phyloP scores from a whole-genome alignment of 2,797 vertebrate species.

The Xiphorhynchus erythropygius region DNA sequence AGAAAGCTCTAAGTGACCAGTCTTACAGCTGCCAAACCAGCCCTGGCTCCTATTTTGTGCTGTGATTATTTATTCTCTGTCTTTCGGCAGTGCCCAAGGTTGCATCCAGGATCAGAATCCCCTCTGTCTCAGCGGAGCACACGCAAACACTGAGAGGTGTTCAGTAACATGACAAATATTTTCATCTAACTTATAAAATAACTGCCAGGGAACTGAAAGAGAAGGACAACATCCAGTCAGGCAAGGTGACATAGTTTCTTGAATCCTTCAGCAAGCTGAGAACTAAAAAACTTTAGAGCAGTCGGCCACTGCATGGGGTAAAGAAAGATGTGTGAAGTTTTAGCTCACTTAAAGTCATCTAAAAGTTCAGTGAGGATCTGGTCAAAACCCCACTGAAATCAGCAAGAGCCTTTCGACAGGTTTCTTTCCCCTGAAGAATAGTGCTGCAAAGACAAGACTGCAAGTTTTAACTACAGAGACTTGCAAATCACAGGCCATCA shows the following conservation, averaged over 20 bases:
- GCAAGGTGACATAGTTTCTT: neutral
- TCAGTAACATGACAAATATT: neutral
- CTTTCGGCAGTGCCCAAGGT: neutral
- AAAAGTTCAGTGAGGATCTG: conserved; percentile 10
- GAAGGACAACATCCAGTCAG: neutral
- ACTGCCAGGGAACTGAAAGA: neutral
- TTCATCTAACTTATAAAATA: neutral
- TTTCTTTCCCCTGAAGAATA: conserved; percentile 1
- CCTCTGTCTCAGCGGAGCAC: neutral
- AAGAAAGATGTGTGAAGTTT: conserved; percentile 6
- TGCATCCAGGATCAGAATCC: neutral
- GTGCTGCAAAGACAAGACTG: neutral
- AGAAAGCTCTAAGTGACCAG: neutral
- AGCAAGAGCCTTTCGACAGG: neutral
- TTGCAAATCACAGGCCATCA: conserved; percentile 57
- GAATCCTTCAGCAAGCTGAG: neutral
- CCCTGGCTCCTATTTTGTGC: neutral
- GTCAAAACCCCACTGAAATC: conserved; percentile 32
- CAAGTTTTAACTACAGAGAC: conserved; percentile 50
- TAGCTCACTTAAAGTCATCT: conserved; percentile 2
- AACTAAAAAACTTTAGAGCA: neutral
- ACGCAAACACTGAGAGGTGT: neutral
- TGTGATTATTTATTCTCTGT: neutral
- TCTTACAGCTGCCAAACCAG: neutral
- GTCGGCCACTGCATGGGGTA: neutral